Evolutionary conservation across 2,888 invertebrate species (phyloP).

Genomic region (Drosophila mayaguana): DNA sequence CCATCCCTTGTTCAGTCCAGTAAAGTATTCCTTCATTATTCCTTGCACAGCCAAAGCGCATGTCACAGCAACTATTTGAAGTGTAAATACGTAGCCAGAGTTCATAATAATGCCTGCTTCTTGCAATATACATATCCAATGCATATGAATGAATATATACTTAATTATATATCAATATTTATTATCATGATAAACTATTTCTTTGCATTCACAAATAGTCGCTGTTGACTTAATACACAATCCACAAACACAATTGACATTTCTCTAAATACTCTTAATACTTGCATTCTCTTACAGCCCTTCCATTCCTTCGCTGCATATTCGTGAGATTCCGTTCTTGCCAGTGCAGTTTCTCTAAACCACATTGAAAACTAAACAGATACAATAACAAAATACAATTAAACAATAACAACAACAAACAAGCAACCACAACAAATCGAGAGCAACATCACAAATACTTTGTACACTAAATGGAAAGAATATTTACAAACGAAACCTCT

Average conservation of each 20-base stretch:
- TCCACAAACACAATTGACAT: slow-evolving; percentile 14
- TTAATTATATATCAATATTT: slow-evolving; percentile 10
- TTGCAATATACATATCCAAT: slow-evolving; percentile 14
- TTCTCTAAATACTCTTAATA: slow-evolving; percentile 48
- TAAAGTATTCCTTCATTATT: slow-evolving; percentile 28
- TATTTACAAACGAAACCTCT: slow-evolving; percentile 72
- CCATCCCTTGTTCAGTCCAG: slow-evolving; percentile 31
- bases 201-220: slow-evolving; percentile 38
- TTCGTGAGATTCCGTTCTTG: slow-evolving; percentile 84
- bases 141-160: slow-evolving; percentile 1
- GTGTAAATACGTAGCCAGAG: slow-evolving; percentile 43
- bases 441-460: slow-evolving; percentile 62
- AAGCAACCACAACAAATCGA: slow-evolving; percentile 37
- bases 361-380: slow-evolving; percentile 43
- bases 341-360: slow-evolving; percentile 84
- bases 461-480: slow-evolving; percentile 63
- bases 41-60: slow-evolving; percentile 30
- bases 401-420: slow-evolving; percentile 38
- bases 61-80: slow-evolving; percentile 22
- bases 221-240: slow-evolving; percentile 16
- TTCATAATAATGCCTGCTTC: slow-evolving; percentile 32
- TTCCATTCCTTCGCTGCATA: slow-evolving; percentile 83
- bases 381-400: slow-evolving; percentile 46
- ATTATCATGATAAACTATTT: slow-evolving; percentile 34
- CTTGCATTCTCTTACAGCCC: slow-evolving; percentile 82